These are phyloP conservation scores for Drosophila athabasca DNA, from an alignment of 1,140 invertebrate species.

Conservation along the genomic window DNA sequence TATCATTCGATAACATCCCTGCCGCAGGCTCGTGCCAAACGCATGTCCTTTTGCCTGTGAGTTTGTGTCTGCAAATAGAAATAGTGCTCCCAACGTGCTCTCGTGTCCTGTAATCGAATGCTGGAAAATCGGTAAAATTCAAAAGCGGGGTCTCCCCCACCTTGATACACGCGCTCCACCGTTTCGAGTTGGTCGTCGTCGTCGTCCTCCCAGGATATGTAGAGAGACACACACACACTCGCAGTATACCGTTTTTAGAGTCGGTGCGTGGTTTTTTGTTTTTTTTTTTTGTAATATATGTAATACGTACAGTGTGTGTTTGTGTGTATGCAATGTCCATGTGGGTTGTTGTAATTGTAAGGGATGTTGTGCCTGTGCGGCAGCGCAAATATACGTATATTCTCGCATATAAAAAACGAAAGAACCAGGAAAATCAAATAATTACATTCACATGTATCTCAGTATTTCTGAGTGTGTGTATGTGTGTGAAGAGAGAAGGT, in stretches of 20 bases:
- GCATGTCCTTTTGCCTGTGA: constrained; percentile 63
- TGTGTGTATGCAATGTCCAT: constrained; percentile 35
- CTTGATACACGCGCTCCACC: no score
- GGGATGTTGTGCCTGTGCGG: constrained; percentile 36
- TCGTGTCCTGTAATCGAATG: no score
- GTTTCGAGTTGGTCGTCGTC: no score
- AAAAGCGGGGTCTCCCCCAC: no score
- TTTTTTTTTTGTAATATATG: constrained; percentile 23
- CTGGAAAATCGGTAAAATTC: no score
- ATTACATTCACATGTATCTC: constrained; percentile 19
- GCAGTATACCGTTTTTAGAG: no score
- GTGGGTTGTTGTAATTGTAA: constrained; percentile 13
- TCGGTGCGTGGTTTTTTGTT: constrained; percentile 12
- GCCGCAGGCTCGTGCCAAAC: constrained; percentile 56
- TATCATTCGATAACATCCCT: constrained; percentile 44
- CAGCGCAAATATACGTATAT: constrained; percentile 7
- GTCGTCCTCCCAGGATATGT: neutral
- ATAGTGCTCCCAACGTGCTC: no score
- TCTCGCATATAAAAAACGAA: constrained; percentile 24
- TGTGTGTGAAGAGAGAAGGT: constrained; percentile 37
- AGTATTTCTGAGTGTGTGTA: constrained; percentile 5
- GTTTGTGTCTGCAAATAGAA: constrained; percentile 34
- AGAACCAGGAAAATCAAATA: constrained; percentile 28
- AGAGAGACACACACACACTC: no score
- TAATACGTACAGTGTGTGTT: constrained; percentile 16